Base-by-base conservation (phyloP, 2,113 vertebrate genomes). In the Clinocottus analis region DNA sequence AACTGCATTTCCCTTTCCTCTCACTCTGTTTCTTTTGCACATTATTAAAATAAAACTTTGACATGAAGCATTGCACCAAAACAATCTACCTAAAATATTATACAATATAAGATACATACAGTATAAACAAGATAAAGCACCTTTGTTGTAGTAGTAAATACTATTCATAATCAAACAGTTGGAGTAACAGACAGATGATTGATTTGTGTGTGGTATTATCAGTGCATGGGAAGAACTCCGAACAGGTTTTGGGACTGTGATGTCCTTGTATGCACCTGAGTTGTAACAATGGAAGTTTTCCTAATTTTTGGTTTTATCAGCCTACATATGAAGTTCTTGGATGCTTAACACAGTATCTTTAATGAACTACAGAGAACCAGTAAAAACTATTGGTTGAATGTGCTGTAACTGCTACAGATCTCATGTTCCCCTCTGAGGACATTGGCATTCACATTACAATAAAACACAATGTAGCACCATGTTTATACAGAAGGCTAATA, bases 21-120 rank as follows among this genome's bases (percentile, higher is more conserved):
- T 95, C 82, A 93, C 92, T 95, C 88, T 29, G 93, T 95, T 92
- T 95, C 88, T 91, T 90, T 95, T 95, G 95, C 90, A 95, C 95
- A 96, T 96, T 95, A 96, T 94, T 97, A 97, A 97, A 98, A 98
- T 97, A 97, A 96, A 96, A 96, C 95, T 97, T 98, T 95, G 94
- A 96, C 95, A 95, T 91, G 87, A 96, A 92, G 95, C 95, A 96
- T 97, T 96, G 96, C 96, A 97, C 94, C 94, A 94, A 68, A 82
- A 95, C 95, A 92, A 93, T 91, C 94, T 96, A 96, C 95, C 95
- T 97, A 97, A 94, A 96, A 95, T 96, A 96, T 94, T 93, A 93
- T 96, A 97, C 95, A 96, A 96, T 95, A 93, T 94, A 96, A 96
- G 95, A 95, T 96, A 96, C 95, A 92, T 96, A 93, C 92, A 93